These are phyloP conservation scores for Empidonax alnorum DNA, from an alignment of 2,113 vertebrate genomes.

Conservation along the genomic window DNA sequence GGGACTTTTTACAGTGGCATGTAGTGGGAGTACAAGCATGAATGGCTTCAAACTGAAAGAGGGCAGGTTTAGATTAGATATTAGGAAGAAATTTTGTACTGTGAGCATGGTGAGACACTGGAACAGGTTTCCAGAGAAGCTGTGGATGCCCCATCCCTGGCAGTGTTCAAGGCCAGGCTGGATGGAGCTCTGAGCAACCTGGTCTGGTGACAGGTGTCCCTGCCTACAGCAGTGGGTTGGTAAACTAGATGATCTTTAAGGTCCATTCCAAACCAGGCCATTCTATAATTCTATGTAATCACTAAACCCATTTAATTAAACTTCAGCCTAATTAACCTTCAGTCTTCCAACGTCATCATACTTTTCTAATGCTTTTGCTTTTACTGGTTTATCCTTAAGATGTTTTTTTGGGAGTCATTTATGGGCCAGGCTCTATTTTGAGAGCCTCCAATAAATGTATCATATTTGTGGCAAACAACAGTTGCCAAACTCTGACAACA, in stretches of 20 bases:
- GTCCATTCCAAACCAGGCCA: neutral
- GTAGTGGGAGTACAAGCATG: no score
- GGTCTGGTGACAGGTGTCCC: neutral
- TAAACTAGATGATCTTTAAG: neutral
- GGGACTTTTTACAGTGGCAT: neutral
- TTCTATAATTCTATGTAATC: neutral
- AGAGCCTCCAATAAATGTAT: neutral
- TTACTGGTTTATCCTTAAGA: neutral
- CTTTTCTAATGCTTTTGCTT: neutral
- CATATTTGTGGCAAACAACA: neutral
- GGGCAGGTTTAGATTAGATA: neutral
- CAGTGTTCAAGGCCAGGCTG: neutral
- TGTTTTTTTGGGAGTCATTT: neutral
- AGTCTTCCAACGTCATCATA: neutral
- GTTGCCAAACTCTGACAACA: neutral
- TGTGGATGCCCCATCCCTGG: neutral
- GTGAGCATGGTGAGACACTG: neutral
- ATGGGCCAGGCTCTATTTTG: neutral
- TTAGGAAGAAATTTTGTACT: neutral
- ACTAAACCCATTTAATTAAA: neutral
- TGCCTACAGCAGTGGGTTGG: neutral
- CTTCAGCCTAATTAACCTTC: neutral
- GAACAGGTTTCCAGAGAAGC: rapidly evolving
- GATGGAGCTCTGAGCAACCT: neutral
- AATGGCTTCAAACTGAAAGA: neutral